Percentiles rank a stretch among this genome's conserved stretches.
Conservation (phyloP, 1,140 invertebrate genomes). For the Drosophila kanapiae region DNA sequence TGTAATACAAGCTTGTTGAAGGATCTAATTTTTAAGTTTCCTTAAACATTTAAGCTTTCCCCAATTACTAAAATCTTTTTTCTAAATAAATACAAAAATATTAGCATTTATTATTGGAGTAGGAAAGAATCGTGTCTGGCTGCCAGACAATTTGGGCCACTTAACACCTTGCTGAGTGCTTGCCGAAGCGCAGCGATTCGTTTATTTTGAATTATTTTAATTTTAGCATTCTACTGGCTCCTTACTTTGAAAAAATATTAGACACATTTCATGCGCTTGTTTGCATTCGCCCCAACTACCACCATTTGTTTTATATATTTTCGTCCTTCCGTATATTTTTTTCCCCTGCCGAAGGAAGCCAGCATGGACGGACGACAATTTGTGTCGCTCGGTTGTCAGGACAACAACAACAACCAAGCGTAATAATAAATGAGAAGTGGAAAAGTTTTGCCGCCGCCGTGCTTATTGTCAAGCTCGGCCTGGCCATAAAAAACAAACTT, state of each 20-base stretch:
- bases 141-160: slow-evolving; percentile 70
- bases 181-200: slow-evolving; percentile 70
- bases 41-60: not conserved
- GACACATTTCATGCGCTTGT: slow-evolving; percentile 61
- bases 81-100: not conserved
- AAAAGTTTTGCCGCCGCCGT: slow-evolving; percentile 78
- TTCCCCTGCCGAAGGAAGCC: slow-evolving; percentile 9
- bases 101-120: not conserved
- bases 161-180: slow-evolving; percentile 75
- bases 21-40: not conserved
- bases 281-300: slow-evolving; percentile 54
- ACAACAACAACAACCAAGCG: slow-evolving; percentile 62
- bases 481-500: slow-evolving; percentile 82
- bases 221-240: slow-evolving; percentile 29
- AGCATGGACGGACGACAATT: slow-evolving; percentile 59
- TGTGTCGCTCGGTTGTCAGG: slow-evolving; percentile 73
- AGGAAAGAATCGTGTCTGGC: not conserved
- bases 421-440: slow-evolving; percentile 84
- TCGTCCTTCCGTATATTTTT: slow-evolving; percentile 15
- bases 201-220: slow-evolving; percentile 78
- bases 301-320: slow-evolving; percentile 48
- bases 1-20: too few species aligned
- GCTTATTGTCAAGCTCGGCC: slow-evolving; percentile 81
- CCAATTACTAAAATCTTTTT: slow-evolving; percentile 24
- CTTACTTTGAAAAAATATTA: slow-evolving; percentile 37